Conservation (phyloP, 92 coral and sea anemone genomes). For the Umimayanthus kanabou region DNA sequence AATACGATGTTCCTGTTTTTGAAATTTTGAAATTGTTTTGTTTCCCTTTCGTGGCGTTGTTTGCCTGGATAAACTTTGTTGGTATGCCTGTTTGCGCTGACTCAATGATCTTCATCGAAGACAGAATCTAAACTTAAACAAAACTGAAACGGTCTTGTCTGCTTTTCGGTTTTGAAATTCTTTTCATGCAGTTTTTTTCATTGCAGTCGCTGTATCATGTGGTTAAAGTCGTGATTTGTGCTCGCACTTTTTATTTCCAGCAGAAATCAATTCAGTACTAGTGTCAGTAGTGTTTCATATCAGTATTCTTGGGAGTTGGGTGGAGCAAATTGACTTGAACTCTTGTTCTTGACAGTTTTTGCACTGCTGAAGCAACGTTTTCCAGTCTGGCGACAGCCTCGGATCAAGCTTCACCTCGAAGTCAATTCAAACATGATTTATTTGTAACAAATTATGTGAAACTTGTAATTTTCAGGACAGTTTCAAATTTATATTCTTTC, state of each 20-base stretch:
- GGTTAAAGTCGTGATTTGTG: background rate
- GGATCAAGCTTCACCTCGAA: background rate
- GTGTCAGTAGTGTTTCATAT: slow-evolving; percentile 1
- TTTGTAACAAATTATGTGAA: background rate
- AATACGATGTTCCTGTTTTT: background rate
- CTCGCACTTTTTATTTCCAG: background rate
- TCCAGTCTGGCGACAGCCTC: slow-evolving; percentile 5
- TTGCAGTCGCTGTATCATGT: too few relatives aligned
- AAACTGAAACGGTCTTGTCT: background rate
- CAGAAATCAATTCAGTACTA: background rate
- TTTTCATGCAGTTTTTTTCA: too few relatives aligned
- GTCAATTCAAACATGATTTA: background rate
- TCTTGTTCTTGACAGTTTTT: background rate
- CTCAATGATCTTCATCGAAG: background rate
- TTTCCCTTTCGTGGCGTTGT: slow-evolving; percentile 2
- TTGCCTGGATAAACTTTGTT: slow-evolving; percentile 5
- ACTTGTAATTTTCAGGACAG: background rate
- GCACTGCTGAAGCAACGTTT: slow-evolving; percentile 13
- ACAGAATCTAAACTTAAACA: background rate
- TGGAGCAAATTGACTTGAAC: slow-evolving; percentile 26
- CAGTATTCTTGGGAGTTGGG: slow-evolving; percentile 29
- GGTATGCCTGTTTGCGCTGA: background rate
- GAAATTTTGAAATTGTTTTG: background rate
- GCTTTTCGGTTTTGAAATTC: background rate
- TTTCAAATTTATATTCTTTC: too few relatives aligned